phyloP scores from a whole-genome alignment of 2,888 invertebrate genomes.

The Apodemia duryi region DNA sequence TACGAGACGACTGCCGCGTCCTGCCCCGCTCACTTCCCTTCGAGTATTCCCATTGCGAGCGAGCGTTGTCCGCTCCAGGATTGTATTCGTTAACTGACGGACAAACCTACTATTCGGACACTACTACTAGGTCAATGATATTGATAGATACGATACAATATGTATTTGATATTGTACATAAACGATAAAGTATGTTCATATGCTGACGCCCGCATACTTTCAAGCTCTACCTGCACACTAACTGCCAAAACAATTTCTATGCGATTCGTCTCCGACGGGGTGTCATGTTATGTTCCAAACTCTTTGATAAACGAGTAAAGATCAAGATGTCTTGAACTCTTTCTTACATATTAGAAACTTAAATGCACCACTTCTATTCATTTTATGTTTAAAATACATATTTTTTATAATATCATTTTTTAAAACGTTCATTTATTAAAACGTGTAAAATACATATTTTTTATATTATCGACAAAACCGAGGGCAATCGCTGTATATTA shows the following conservation, averaged over 20 bases:
- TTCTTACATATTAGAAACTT: too few species aligned
- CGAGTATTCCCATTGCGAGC: constrained; percentile 53
- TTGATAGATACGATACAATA: neutral
- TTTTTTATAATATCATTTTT: too few species aligned
- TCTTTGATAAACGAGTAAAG: too few species aligned
- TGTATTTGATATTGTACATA: neutral
- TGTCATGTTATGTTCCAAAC: neutral
- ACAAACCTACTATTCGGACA: constrained; percentile 26
- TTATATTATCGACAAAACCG: neutral
- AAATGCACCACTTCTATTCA: too few species aligned
- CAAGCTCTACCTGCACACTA: neutral
- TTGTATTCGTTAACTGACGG: constrained; percentile 33
- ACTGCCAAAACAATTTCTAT: neutral
- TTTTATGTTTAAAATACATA: too few species aligned
- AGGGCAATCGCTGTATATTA: neutral
- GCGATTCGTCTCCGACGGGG: neutral
- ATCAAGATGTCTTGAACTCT: too few species aligned
- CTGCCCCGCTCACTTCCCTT: constrained; percentile 56
- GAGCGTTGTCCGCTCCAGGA: constrained; percentile 50
- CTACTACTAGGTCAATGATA: constrained; percentile 16
- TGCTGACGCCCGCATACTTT: neutral
- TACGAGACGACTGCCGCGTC: constrained; percentile 72
- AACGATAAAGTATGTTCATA: neutral
- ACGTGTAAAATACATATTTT: neutral
- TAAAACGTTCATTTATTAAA: too few species aligned